These are phyloP conservation scores for Pangasius krempfi DNA, from an alignment of 2,797 vertebrate species.

Conservation along the genomic window DNA sequence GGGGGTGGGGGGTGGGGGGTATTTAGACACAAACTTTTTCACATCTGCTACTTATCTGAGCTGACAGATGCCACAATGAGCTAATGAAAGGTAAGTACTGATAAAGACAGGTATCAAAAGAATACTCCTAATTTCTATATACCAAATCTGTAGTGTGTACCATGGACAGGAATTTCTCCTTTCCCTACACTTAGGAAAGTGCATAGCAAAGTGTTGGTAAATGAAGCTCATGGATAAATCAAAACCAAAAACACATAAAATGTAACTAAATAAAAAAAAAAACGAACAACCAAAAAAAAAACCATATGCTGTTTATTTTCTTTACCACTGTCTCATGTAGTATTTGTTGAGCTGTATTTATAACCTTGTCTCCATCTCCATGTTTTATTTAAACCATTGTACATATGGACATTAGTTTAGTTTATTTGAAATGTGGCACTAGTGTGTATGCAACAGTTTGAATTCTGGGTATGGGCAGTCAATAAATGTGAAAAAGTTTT, in stretches of 20 bases:
- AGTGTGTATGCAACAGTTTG: neutral
- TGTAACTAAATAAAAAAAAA: neutral
- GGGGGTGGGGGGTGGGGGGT: neutral
- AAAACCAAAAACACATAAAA: neutral
- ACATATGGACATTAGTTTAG: neutral
- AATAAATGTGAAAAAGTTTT: neutral
- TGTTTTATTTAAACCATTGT: neutral
- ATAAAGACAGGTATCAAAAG: conserved; percentile 42
- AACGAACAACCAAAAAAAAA: neutral
- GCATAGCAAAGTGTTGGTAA: neutral
- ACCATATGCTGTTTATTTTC: neutral
- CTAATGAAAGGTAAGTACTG: conserved; percentile 51
- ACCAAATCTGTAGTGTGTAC: neutral
- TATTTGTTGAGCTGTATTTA: neutral
- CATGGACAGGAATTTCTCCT: neutral
- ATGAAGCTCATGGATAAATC: neutral
- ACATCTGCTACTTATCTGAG: conserved; percentile 49
- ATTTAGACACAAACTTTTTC: neutral
- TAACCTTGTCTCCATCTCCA: neutral
- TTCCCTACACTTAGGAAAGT: neutral
- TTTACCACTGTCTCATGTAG: neutral
- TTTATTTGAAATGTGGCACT: neutral
- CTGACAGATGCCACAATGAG: conserved; percentile 56
- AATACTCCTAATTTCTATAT: conserved; percentile 41
- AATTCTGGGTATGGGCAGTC: neutral